Base-by-base conservation (phyloP, 1,140 invertebrate genomes). In the Drosophila lacertosa region DNA sequence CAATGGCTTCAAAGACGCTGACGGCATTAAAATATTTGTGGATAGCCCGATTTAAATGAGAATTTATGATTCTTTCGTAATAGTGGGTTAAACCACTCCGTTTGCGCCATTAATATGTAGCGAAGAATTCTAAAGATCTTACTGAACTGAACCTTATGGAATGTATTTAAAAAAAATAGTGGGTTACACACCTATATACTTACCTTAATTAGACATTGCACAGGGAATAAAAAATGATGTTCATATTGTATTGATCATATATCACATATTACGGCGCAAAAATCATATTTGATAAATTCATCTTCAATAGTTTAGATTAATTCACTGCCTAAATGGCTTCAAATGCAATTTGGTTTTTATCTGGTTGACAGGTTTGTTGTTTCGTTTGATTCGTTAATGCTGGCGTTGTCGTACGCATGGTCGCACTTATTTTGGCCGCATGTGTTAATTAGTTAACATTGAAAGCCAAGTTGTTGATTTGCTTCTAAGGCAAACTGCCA, bases 391-490 rank as follows among this genome's bases (percentile, higher is more conserved):
- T n/a, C n/a, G 37, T n/a, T 53, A 37, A 39, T 58, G 65, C 11
- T 53, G 18, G 51, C 45, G 40, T 24, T 24, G 45, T 35, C 29
- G 55, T 39, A 66, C 66, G 54, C 75, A 59, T 40, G 26, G 13
- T 51, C 60, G 73, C 70, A 64, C 55, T 53, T 45, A n/a, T 60
- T 65, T 68, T 6, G 16, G 54, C 44, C 54, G 33, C 16, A 57
- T 50, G 73, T 84, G 80, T 74, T 74, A 84, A 84, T 68, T 68
- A 53, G 15, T 80, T 77, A 84, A 77, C 77, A 84, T 84, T 84
- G 77, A 86, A 73, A 74, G 51, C 48, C 62, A 78, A 65, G n/a
- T 48, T 66, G 10, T 48, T 29, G 7, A 37, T 39, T 60, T 60
- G 26, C 64, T 67, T 67, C 64, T 67, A 59, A 57, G 26, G 55